Base-by-base conservation (phyloP, 2,797 vertebrate species). In the Cossypha caffra region DNA sequence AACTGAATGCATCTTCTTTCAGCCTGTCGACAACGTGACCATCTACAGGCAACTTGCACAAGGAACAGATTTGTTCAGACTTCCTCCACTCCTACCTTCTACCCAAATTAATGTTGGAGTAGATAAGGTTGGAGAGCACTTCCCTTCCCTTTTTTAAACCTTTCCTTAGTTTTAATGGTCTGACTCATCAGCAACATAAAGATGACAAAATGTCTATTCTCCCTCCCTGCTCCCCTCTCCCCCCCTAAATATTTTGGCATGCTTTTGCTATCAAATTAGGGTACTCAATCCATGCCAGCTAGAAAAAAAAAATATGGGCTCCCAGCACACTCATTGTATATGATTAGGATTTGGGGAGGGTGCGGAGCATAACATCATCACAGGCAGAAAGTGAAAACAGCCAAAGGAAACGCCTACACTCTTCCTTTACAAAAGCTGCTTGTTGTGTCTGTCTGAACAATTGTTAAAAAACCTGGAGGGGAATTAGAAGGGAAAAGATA, bases 361-460 rank as follows among this genome's bases (percentile, higher is more conserved):
- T 35, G 95, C 38, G 40, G 84, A 93, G 63, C 59, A 85, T 91
- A 87, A 96, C 82, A 90, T 85, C 90, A 94, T 94, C 89, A 93
- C 15, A 83, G 92, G 95, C 95, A 95, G 95, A 94, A 96, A 96
- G 91, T 86, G 94, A 92, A 95, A 95, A 94, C 68, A 95, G 94
- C 91, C 95, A 96, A 96, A 96, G 93, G 96, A 95, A 96, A 96
- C 95, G 90, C 96, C 96, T 95, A 96, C 86, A 76, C 93, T 96
- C 96, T 96, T 95, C 92, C 95, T 96, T 96, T 88, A 95, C 90
- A 96, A 95, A 96, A 96, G 94, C 87, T 93, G 82, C 80, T 96
- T 96, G 94, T 96, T 97, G 96, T 96, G 97, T 97, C 97, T 97
- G 95, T 87, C 93, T 95, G 88, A 96, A 95, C 94, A 95, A 95